Conservation (phyloP, 1,140 invertebrate species). For the Lerema accius region DNA sequence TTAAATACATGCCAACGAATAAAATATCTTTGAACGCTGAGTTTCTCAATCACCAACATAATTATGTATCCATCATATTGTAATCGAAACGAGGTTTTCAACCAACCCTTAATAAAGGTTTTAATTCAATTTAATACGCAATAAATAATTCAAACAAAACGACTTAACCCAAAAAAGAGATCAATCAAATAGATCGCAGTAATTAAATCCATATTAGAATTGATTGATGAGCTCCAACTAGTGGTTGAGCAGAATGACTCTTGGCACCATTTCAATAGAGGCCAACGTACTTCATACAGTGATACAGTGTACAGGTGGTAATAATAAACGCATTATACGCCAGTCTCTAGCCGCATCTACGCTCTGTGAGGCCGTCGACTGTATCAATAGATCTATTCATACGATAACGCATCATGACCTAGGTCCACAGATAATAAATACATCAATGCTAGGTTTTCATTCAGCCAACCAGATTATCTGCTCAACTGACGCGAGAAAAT, state of each 20-base stretch:
- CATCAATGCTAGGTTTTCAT: not conserved
- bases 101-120: too few relatives aligned
- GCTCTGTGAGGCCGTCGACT: not conserved
- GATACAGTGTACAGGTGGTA: constrained; percentile 27
- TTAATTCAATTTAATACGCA: too few relatives aligned
- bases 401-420: constrained; percentile 15
- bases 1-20: too few relatives aligned
- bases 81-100: too few relatives aligned
- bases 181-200: not conserved
- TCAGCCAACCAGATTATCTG: not conserved
- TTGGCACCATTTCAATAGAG: constrained; percentile 24
- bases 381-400: constrained; percentile 14
- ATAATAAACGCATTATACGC: constrained; percentile 28
- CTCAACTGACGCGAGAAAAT: not conserved
- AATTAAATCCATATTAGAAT: not conserved
- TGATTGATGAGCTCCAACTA: constrained; percentile 4
- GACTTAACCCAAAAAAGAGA: not conserved
- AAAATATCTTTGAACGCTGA: too few relatives aligned
- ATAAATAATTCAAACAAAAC: too few relatives aligned
- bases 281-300: constrained; percentile 19
- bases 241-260: constrained; percentile 1
- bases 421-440: constrained; percentile 16
- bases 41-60: too few relatives aligned
- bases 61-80: too few relatives aligned
- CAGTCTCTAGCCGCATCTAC: constrained; percentile 9